Conservation (phyloP, 2,113 vertebrate genomes). For the Chaetorhynchus papuensis region DNA sequence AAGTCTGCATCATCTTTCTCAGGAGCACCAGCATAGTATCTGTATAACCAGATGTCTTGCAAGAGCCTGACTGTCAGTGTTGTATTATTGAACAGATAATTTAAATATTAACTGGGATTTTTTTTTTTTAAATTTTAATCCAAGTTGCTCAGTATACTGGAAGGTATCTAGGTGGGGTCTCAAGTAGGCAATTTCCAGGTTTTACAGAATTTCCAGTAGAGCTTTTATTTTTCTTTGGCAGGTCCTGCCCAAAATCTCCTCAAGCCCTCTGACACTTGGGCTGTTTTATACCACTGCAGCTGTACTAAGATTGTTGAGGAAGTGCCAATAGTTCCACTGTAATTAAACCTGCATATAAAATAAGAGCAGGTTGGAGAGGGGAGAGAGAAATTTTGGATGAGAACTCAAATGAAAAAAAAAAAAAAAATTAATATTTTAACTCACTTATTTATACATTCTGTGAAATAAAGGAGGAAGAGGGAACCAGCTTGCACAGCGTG, state of each 20-base stretch:
- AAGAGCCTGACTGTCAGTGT: not conserved
- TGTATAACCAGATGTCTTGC: not conserved
- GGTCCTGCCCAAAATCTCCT: not conserved
- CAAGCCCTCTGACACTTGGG: not conserved
- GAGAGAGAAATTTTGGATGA: not conserved
- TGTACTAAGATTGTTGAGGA: not conserved
- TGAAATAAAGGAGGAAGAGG: not conserved
- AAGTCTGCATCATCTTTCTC: not conserved
- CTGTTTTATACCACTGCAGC: not conserved
- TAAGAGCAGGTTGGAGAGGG: not conserved
- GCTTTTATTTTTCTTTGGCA: not conserved
- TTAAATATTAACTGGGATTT: not conserved
- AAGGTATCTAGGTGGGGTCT: not conserved
- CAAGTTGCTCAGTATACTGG: not conserved
- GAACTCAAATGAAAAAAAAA: not conserved
- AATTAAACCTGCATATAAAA: not conserved
- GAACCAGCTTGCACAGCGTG: rapidly evolving
- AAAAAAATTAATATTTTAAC: too few relatives aligned
- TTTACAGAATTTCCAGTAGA: not conserved
- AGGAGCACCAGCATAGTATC: not conserved
- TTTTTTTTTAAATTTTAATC: not conserved
- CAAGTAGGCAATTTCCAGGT: not conserved
- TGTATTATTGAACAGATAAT: not conserved
- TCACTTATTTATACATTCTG: not conserved
- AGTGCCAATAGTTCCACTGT: not conserved